These are phyloP conservation scores for Beroe ovata DNA, from an alignment of 37 sponge, comb jelly and placozoan genomes.

Conservation along the genomic window DNA sequence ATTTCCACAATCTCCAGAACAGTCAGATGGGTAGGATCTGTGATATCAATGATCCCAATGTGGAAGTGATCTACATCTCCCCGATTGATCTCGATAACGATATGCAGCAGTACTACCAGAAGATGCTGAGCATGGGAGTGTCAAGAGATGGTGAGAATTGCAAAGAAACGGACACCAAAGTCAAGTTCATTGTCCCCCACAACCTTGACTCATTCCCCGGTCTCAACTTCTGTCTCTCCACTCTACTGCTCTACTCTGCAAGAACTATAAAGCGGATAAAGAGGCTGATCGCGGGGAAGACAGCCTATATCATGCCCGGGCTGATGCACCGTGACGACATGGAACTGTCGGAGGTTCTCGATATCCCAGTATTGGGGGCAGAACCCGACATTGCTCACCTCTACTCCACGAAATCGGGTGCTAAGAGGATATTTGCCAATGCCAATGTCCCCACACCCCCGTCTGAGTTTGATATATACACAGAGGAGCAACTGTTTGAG, in stretches of 20 bases:
- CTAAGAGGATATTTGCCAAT: conserved; percentile 69
- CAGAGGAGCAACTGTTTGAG: conserved; percentile 76
- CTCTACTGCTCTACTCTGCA: conserved; percentile 74
- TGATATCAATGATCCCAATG: conserved; percentile 77
- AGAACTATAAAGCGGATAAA: conserved; percentile 71
- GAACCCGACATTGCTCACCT: conserved; percentile 76
- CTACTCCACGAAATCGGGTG: conserved; percentile 80
- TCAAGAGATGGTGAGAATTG: conserved; percentile 1
- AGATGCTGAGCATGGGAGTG: conserved; percentile 73
- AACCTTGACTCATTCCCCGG: conserved; percentile 69
- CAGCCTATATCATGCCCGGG: conserved; percentile 82
- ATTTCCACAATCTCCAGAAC: conserved; percentile 71
- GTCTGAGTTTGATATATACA: conserved; percentile 76
- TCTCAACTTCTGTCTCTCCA: conserved; percentile 79
- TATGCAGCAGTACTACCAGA: conserved; percentile 75
- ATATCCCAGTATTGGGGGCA: conserved; percentile 76
- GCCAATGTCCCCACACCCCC: conserved; percentile 71
- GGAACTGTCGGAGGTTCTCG: conserved; percentile 78
- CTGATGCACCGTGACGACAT: conserved; percentile 79
- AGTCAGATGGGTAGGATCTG: conserved; percentile 82
- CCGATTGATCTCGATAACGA: conserved; percentile 76
- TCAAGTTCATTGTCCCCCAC: conserved; percentile 82
- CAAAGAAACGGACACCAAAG: conserved; percentile 3
- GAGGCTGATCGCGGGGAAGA: conserved; percentile 76
- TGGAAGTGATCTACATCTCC: conserved; percentile 88